Base-by-base conservation (phyloP, 2,113 vertebrate species). In the Atherinomorus stipes region DNA sequence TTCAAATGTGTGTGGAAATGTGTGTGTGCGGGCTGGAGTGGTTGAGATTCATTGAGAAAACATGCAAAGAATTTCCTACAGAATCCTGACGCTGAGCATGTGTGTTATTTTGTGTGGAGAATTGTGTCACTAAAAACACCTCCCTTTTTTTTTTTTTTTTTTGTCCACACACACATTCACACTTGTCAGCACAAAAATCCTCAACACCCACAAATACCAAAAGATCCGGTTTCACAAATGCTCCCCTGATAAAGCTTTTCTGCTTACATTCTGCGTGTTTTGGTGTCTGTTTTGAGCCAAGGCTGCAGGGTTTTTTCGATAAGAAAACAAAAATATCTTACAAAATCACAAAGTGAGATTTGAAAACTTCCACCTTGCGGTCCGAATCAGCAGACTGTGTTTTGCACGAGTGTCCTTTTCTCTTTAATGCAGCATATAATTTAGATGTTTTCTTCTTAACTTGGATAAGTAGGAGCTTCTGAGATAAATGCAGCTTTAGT, bases 1-100 rank as follows among this genome's bases (percentile, higher is more conserved):
- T 60, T 47, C 37, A 26, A 28, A 9, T 56, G 51, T 59, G 51
- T 63, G 62, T 74, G 53, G 57, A 61, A 18, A 61, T 47, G 42
- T 50, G 60, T n/a, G 50, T 47, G 25, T 49, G 56, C 61, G 1
- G 21, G 38, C 58, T 19, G 31, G 64, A 68, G 61, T 63, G 56
- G 70, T 40, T 53, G 80, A 73, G 74, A 76, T 88, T 86, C 80
- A 72, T 57, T 86, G 81, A 82, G 83, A 89, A 89, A 89, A 85
- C 71, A 89, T 64, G 66, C 63, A 68, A 88, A 81, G 83, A 83
- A 90, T 90, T 86, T 92, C 81, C 83, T 80, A 56, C 71, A 76
- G 67, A 86, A 83, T 90, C 72, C 80, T 19, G 72, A 73, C 66
- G 64, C 78, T 38, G 44, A 78, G 69, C 67, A 58, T 80, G 62